phyloP scores from a whole-genome alignment of 2,113 vertebrate genomes.

The Plestiodon gilberti region DNA sequence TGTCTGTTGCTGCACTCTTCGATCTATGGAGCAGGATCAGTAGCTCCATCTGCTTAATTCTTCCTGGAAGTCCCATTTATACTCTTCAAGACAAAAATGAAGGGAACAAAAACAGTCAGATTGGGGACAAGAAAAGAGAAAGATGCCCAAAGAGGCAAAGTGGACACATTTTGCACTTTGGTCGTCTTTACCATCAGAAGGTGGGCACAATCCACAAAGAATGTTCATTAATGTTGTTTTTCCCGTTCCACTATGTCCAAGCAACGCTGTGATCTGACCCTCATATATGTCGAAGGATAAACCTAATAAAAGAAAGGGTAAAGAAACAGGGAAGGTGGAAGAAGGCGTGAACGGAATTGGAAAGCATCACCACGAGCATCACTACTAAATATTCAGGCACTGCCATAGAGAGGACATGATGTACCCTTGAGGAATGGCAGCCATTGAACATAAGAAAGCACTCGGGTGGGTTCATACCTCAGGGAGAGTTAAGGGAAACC shows the following conservation, averaged over 20 bases:
- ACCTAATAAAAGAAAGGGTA: slow-evolving; percentile 71
- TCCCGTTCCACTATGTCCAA: slow-evolving; percentile 95
- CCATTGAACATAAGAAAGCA: not conserved
- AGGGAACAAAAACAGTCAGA: not conserved
- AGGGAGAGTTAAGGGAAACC: not conserved
- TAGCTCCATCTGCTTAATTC: fast-evolving
- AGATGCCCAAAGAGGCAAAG: not conserved
- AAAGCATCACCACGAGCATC: not conserved
- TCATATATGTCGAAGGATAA: slow-evolving; percentile 96
- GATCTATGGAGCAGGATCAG: not conserved
- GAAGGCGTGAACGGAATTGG: fast-evolving
- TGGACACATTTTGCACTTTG: fast-evolving
- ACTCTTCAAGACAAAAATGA: not conserved
- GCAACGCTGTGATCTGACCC: slow-evolving; percentile 94
- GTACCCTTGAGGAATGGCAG: fast-evolving
- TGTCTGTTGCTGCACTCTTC: not conserved
- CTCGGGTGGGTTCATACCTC: not conserved
- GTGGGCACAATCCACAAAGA: slow-evolving; percentile 92
- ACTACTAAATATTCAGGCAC: not conserved
- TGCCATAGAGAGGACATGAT: not conserved
- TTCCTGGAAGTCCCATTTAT: not conserved
- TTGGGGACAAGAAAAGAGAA: not conserved
- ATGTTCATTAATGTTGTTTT: slow-evolving; percentile 97
- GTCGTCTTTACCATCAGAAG: slow-evolving; percentile 81
- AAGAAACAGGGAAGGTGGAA: not conserved